A percentile compares a stretch with the other conserved stretches of the same genome.
These are phyloP conservation scores for Amphiprion clarkii DNA, from an alignment of 2,797 vertebrate species.

Conservation along the genomic window DNA sequence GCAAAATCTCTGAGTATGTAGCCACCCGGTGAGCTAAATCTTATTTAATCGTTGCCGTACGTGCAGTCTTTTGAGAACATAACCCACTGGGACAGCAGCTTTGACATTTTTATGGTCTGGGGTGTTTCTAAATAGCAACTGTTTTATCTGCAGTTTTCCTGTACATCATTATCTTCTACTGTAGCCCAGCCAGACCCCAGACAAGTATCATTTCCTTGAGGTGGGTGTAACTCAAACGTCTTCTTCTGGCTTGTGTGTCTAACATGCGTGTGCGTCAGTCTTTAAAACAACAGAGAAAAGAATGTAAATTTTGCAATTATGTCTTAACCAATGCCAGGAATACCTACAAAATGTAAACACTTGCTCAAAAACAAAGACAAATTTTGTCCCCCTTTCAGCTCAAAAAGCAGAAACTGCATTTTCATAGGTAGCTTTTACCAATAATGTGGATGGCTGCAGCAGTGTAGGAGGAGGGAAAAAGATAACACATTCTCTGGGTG, in stretches of 20 bases:
- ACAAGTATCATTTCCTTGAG: slow-evolving; percentile 75
- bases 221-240: slow-evolving; percentile 77
- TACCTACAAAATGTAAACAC: slow-evolving; percentile 54
- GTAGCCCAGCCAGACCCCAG: slow-evolving; percentile 61
- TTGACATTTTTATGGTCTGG: slow-evolving; percentile 62
- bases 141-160: slow-evolving; percentile 75
- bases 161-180: slow-evolving; percentile 70
- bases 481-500: slow-evolving; percentile 40
- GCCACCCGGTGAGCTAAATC: slow-evolving; percentile 49
- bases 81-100: slow-evolving; percentile 51
- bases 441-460: slow-evolving; percentile 45
- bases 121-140: slow-evolving; percentile 69
- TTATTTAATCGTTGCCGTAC: slow-evolving; percentile 55
- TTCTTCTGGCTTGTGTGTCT: slow-evolving; percentile 51
- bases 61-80: slow-evolving; percentile 53
- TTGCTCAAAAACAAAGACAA: slow-evolving; percentile 41
- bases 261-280: slow-evolving; percentile 39
- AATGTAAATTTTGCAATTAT: slow-evolving; percentile 74
- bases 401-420: slow-evolving; percentile 28
- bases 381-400: slow-evolving; percentile 37
- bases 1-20: slow-evolving; percentile 29
- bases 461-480: slow-evolving; percentile 35
- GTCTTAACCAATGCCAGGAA: slow-evolving; percentile 60
- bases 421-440: slow-evolving; percentile 35
- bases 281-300: slow-evolving; percentile 68